Conservation (phyloP, 2,113 vertebrate genomes). For the Acrocephalus kingi region DNA sequence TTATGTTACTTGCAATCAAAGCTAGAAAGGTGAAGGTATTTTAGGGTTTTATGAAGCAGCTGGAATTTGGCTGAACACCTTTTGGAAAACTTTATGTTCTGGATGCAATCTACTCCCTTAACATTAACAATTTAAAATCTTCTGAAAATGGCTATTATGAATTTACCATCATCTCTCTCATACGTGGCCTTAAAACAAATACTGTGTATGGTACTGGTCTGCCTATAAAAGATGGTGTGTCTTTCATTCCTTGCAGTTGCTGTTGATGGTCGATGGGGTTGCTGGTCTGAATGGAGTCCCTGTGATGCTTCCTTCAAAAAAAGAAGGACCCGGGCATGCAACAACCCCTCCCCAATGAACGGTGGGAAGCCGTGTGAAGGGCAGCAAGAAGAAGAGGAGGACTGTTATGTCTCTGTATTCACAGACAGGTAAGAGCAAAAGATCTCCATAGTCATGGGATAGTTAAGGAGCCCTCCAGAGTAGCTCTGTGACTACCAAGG, state of each 20-base stretch:
- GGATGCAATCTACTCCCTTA: neutral
- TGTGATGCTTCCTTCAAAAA: slow-evolving; percentile 79
- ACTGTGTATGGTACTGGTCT: neutral
- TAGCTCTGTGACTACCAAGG: neutral
- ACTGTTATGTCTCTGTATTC: slow-evolving; percentile 85
- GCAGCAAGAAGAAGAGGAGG: slow-evolving; percentile 66
- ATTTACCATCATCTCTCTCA: neutral
- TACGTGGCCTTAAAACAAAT: neutral
- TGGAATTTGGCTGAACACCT: neutral
- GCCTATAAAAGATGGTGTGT: neutral
- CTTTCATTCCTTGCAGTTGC: slow-evolving; percentile 68
- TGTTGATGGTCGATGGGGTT: slow-evolving; percentile 88
- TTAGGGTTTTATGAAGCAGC: neutral
- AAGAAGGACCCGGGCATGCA: slow-evolving; percentile 78
- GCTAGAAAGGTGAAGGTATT: neutral
- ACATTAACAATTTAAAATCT: neutral
- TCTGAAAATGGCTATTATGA: neutral
- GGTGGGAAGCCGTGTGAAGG: slow-evolving; percentile 83
- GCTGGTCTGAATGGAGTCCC: slow-evolving; percentile 87
- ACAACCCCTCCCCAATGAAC: slow-evolving; percentile 78
- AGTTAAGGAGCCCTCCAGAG: neutral
- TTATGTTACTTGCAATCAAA: neutral
- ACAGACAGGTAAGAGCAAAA: slow-evolving; percentile 69
- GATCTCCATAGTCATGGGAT: neutral
- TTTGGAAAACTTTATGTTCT: neutral